Percentiles rank a stretch among this genome's conserved stretches.
phyloP scores from a whole-genome alignment of 2,888 invertebrate species.

The Agriopis aurantiaria region DNA sequence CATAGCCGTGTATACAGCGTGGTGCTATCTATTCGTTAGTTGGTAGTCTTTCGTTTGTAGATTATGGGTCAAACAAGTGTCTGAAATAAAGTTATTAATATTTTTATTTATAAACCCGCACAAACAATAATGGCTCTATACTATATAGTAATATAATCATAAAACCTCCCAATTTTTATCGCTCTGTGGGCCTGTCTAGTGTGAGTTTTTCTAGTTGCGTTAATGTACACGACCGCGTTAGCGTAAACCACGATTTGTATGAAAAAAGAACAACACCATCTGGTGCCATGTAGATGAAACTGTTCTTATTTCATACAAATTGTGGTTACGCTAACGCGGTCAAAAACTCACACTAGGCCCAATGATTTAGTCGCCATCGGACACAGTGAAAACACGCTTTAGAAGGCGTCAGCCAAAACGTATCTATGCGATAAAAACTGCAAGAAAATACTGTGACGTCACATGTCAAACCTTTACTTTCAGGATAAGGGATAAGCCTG shows the following conservation, averaged over 20 bases:
- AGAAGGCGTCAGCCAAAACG: slow-evolving; percentile 44
- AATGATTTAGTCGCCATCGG: background rate
- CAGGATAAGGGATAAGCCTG: slow-evolving; percentile 44
- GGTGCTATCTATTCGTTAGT: too few relatives aligned
- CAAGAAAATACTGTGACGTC: slow-evolving; percentile 48
- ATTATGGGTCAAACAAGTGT: background rate
- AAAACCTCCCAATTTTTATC: slow-evolving; percentile 2
- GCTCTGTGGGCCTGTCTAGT: too few relatives aligned
- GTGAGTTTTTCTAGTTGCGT: too few relatives aligned
- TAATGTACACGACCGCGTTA: too few relatives aligned
- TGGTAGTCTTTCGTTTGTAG: too few relatives aligned
- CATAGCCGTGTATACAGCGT: too few relatives aligned
- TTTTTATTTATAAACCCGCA: slow-evolving; percentile 8
- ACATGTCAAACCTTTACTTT: slow-evolving; percentile 52
- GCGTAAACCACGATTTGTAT: too few relatives aligned
- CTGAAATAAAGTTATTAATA: background rate
- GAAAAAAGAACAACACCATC: too few relatives aligned
- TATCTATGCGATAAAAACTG: slow-evolving; percentile 44
- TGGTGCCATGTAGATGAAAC: too few relatives aligned
- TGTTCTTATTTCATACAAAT: too few relatives aligned
- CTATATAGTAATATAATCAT: background rate
- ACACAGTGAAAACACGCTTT: slow-evolving; percentile 8
- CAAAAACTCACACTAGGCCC: too few relatives aligned
- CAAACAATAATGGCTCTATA: slow-evolving; percentile 1
- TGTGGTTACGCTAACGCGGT: too few relatives aligned